Percentiles rank a stretch among this genome's conserved stretches.
Evolutionary conservation across 2,888 invertebrate genomes (phyloP).

Genomic region (Athalia cordata): DNA sequence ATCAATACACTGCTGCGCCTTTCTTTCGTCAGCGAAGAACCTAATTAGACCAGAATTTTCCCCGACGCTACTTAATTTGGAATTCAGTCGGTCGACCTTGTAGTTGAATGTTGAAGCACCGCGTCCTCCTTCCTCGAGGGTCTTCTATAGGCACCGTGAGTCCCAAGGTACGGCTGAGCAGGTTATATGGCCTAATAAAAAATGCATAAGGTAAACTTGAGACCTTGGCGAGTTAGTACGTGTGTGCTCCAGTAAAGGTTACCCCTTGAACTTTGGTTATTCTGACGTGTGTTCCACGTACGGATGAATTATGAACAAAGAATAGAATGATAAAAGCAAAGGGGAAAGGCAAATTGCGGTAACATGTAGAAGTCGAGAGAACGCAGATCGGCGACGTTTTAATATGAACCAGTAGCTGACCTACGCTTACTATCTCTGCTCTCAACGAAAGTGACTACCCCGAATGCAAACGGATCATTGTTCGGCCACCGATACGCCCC

Average conservation of each 20-base stretch:
- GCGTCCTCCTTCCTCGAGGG: too few relatives aligned
- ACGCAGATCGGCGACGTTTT: slow-evolving; percentile 33
- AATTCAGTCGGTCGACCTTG: too few relatives aligned
- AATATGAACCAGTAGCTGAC: background rate
- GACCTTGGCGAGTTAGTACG: background rate
- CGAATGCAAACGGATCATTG: slow-evolving; percentile 32
- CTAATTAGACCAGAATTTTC: too few relatives aligned
- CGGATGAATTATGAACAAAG: background rate
- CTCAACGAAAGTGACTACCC: slow-evolving; percentile 22
- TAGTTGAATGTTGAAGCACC: too few relatives aligned
- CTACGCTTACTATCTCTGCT: background rate
- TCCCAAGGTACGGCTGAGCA: background rate
- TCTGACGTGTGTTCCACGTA: slow-evolving; percentile 19
- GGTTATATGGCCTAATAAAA: slow-evolving; percentile 19
- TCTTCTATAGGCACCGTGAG: background rate
- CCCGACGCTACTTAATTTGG: too few relatives aligned
- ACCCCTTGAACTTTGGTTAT: background rate
- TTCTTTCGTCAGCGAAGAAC: too few relatives aligned
- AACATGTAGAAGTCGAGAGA: background rate
- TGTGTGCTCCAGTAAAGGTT: slow-evolving; percentile 20
- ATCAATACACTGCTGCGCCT: too few relatives aligned
- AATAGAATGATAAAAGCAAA: background rate
- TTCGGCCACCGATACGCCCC: slow-evolving; percentile 54
- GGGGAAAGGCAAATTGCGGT: slow-evolving; percentile 4
- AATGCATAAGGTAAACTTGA: slow-evolving; percentile 19